Evolutionary conservation across 2,888 invertebrate species (phyloP).

Genomic region (Apodemia hepburni): DNA sequence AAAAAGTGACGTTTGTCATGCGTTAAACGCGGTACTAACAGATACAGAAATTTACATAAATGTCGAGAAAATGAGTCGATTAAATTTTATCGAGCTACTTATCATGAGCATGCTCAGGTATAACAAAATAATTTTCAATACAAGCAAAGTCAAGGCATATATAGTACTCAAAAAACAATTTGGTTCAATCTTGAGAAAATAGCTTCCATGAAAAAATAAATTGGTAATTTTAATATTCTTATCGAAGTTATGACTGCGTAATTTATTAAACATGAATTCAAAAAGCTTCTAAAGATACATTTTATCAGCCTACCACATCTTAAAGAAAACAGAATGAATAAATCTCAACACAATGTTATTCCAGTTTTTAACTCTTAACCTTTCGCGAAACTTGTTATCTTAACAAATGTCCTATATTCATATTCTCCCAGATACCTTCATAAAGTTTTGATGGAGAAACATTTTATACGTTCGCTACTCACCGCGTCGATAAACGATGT

Average conservation of each 20-base stretch:
- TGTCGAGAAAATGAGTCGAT: too few species aligned
- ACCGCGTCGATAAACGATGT: constrained; percentile 12
- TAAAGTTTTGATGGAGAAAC: constrained; percentile 9
- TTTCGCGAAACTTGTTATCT: constrained; percentile 11
- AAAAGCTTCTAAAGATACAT: not conserved
- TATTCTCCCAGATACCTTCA: constrained; percentile 11
- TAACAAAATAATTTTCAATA: not conserved
- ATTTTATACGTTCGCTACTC: constrained; percentile 10
- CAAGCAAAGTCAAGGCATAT: not conserved
- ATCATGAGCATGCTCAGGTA: too few species aligned
- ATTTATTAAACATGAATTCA: not conserved
- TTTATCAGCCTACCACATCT: not conserved
- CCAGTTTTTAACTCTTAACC: constrained; percentile 4
- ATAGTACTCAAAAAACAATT: not conserved
- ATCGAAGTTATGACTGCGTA: not conserved
- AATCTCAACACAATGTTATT: constrained; percentile 1
- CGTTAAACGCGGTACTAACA: too few species aligned
- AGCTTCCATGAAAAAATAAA: not conserved
- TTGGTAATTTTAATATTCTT: not conserved
- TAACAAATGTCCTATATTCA: constrained; percentile 11
- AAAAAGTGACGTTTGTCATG: too few species aligned
- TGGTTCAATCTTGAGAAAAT: not conserved
- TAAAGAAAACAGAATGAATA: not conserved
- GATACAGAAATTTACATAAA: too few species aligned
- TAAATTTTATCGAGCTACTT: too few species aligned